Evolutionary conservation across 1,140 invertebrate species (phyloP).

Genomic region (Cheumatopsyche charites): DNA sequence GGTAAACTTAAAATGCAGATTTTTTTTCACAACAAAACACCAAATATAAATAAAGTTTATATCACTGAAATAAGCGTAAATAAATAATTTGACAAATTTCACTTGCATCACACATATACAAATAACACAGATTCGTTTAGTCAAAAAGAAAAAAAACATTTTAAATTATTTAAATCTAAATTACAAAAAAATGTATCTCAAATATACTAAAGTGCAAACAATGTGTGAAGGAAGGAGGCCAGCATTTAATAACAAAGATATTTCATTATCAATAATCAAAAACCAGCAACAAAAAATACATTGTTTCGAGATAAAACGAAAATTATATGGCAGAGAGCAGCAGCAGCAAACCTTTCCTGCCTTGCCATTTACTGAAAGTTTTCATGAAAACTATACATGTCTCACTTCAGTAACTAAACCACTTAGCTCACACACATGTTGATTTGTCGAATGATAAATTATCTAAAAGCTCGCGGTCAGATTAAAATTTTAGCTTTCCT

Average conservation of each 20-base stretch:
- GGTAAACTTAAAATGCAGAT: no score
- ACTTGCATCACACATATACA: neutral
- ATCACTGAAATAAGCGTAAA: neutral
- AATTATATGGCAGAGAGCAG: slow-evolving; percentile 25
- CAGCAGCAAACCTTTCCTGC: slow-evolving; percentile 46
- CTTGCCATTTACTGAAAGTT: slow-evolving; percentile 36
- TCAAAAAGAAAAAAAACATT: neutral
- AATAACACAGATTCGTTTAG: neutral
- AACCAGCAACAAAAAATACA: slow-evolving; percentile 3
- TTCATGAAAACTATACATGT: slow-evolving; percentile 45
- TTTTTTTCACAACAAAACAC: no score
- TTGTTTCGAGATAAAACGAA: slow-evolving; percentile 20
- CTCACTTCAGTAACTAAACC: slow-evolving; percentile 36
- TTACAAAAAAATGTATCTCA: slow-evolving; percentile 25
- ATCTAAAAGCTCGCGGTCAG: slow-evolving; percentile 32
- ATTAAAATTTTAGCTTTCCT: slow-evolving; percentile 15
- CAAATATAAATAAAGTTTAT: neutral
- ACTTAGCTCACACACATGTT: slow-evolving; percentile 17
- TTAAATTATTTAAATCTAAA: neutral
- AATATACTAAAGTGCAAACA: slow-evolving; percentile 72
- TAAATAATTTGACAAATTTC: neutral
- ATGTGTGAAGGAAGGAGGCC: slow-evolving; percentile 87
- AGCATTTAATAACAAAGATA: slow-evolving; percentile 62
- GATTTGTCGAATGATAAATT: neutral
- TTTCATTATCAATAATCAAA: neutral